Evolutionary conservation across 2,888 invertebrate species (phyloP).

Genomic region (Caenorhabditis imperialis): DNA sequence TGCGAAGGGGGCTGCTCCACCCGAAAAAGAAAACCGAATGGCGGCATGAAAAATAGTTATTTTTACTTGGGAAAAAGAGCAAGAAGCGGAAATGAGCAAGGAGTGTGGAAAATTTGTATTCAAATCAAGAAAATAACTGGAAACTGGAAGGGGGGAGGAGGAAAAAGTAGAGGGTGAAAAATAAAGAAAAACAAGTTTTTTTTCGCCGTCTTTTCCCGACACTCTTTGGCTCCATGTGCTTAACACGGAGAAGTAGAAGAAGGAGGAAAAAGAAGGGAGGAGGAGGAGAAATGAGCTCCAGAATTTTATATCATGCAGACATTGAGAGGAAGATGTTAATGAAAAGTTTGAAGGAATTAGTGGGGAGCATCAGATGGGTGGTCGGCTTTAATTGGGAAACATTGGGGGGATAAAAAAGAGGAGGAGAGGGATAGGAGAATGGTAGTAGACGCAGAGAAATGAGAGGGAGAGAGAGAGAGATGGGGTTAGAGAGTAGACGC

Average conservation of each 20-base stretch:
- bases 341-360: conserved; percentile 24
- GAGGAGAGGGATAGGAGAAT: conserved; percentile 1
- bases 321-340: conserved; percentile 20
- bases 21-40: no score
- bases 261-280: conserved; percentile 23
- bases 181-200: conserved; percentile 33
- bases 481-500: no score
- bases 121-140: conserved; percentile 29
- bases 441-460: conserved; percentile 3
- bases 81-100: no score
- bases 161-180: conserved; percentile 1
- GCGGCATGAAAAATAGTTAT: no score
- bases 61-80: neutral
- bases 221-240: no score
- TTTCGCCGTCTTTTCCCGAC: no score
- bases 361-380: no score
- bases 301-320: no score
- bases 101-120: conserved; percentile 38
- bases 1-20: no score
- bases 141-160: neutral
- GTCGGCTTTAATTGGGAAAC: no score
- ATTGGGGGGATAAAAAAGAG: conserved; percentile 4
- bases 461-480: neutral
- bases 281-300: conserved; percentile 15
- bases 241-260: conserved; percentile 11